Percentiles rank a stretch among this genome's conserved stretches.
Evolutionary conservation across 2,888 invertebrate species (phyloP).

Genomic region (Dolichomitus sp.): DNA sequence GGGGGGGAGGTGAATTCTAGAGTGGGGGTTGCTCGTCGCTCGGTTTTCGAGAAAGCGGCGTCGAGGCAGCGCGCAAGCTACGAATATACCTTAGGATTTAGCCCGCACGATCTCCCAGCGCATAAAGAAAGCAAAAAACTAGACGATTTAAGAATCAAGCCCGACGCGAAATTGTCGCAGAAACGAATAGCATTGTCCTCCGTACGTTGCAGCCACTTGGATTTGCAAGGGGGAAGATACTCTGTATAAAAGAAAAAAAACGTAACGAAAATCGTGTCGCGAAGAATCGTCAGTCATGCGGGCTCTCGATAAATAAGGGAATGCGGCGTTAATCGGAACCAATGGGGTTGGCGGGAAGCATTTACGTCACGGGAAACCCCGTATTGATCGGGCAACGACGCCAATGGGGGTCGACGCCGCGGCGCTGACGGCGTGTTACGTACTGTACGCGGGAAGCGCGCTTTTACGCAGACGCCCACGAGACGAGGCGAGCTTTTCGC

Average conservation of each 20-base stretch:
- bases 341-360: conserved; percentile 86
- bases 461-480: conserved; percentile 55
- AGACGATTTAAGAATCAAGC: conserved; percentile 12
- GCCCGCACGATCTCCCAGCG: conserved; percentile 81
- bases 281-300: conserved; percentile 83
- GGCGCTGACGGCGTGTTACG: conserved; percentile 60
- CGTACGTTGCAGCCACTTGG: not conserved
- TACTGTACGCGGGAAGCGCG: conserved; percentile 15
- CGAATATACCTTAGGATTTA: conserved; percentile 34
- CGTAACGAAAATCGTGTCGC: conserved; percentile 27
- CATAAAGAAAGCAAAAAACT: conserved; percentile 74
- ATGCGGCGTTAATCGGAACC: conserved; percentile 87
- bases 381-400: conserved; percentile 86
- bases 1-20: conserved; percentile 76
- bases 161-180: not conserved
- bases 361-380: conserved; percentile 87
- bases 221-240: not conserved
- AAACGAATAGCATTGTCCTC: not conserved
- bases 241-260: not conserved
- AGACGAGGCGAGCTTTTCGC: conserved; percentile 37
- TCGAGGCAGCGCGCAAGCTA: conserved; percentile 79
- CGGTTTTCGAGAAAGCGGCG: conserved; percentile 78
- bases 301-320: conserved; percentile 88
- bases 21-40: conserved; percentile 77
- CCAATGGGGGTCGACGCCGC: conserved; percentile 73